phyloP scores from a whole-genome alignment of 2,888 invertebrate species.

The Oxystoma pomonae region DNA sequence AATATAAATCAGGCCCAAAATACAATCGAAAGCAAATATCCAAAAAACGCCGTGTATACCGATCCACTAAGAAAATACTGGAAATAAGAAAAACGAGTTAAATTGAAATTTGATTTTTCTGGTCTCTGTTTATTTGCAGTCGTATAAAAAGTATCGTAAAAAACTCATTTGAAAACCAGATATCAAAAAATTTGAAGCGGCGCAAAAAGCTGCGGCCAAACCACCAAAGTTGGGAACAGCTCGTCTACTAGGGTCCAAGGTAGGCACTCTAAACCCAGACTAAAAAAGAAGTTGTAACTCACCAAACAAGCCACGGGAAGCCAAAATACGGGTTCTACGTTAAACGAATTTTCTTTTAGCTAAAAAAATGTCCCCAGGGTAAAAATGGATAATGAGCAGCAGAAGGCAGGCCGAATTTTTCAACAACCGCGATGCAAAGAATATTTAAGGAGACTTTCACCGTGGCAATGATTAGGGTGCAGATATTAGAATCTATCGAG shows the following conservation, averaged over 20 bases:
- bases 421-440: constrained; percentile 19
- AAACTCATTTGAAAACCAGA: constrained; percentile 76
- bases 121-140: too few relatives aligned
- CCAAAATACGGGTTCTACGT: constrained; percentile 29
- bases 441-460: constrained; percentile 21
- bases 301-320: constrained; percentile 48
- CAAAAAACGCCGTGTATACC: constrained; percentile 68
- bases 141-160: too few relatives aligned
- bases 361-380: constrained; percentile 60
- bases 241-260: constrained; percentile 63
- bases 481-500: constrained; percentile 17
- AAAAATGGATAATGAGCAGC: constrained; percentile 58
- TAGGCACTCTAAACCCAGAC: constrained; percentile 66
- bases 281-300: constrained; percentile 67
- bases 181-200: constrained; percentile 69
- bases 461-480: constrained; percentile 20
- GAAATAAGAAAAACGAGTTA: constrained; percentile 69
- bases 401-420: constrained; percentile 19
- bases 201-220: constrained; percentile 64
- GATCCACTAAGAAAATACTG: constrained; percentile 53
- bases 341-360: constrained; percentile 45
- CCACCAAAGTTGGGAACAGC: constrained; percentile 65
- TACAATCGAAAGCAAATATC: constrained; percentile 54
- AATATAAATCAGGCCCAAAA: constrained; percentile 27
- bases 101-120: too few relatives aligned